These are phyloP conservation scores for Melanaphis sacchari DNA, from an alignment of 1,140 invertebrate genomes.

Conservation along the genomic window DNA sequence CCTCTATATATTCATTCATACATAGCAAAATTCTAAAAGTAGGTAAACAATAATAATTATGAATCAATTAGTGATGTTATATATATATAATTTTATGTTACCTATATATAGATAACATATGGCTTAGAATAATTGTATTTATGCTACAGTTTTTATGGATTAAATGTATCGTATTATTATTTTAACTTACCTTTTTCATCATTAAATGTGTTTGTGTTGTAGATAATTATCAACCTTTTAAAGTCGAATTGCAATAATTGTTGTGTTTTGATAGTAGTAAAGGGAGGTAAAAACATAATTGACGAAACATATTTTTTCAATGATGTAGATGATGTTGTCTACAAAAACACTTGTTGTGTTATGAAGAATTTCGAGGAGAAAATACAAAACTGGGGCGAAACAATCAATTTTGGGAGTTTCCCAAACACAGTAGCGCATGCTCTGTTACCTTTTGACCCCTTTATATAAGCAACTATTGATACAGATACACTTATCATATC, in stretches of 20 bases:
- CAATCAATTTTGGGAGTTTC: conserved; percentile 57
- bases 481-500: conserved; percentile 49
- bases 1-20: background rate
- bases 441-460: conserved; percentile 49
- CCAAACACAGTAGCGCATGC: conserved; percentile 38
- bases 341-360: conserved; percentile 46
- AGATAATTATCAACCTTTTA: conserved; percentile 23
- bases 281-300: conserved; percentile 44
- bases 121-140: background rate
- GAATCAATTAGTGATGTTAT: background rate
- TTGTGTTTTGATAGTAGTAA: conserved; percentile 10
- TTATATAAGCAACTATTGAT: conserved; percentile 26
- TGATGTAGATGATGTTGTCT: background rate
- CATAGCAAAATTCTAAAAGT: background rate
- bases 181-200: conserved; percentile 43
- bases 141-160: background rate
- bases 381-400: conserved; percentile 37
- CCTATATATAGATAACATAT: background rate
- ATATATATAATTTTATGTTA: background rate
- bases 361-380: background rate
- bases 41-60: background rate
- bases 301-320: conserved; percentile 19
- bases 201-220: background rate
- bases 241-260: background rate
- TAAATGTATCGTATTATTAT: background rate